Percentiles rank a stretch among this genome's conserved stretches.
Conservation (phyloP, 1,140 invertebrate genomes). For the Ooceraea biroi region DNA sequence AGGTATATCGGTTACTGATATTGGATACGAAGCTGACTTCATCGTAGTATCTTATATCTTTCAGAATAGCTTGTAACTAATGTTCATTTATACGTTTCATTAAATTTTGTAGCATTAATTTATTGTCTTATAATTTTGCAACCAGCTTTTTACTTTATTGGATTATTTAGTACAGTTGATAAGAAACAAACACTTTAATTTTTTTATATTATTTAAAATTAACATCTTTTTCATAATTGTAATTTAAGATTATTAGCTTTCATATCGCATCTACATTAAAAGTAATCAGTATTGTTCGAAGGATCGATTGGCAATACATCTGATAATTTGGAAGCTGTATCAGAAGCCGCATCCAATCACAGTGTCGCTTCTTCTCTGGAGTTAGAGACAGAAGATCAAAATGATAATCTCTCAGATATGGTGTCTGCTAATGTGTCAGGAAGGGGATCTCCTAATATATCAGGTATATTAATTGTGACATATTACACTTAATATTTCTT, state of each 20-base stretch:
- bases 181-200: not conserved
- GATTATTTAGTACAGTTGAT: not conserved
- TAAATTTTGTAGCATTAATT: not conserved
- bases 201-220: not conserved
- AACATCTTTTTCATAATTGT: not conserved
- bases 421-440: conserved; percentile 96
- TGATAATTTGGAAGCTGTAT: conserved; percentile 97
- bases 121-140: conserved; percentile 1
- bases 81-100: not conserved
- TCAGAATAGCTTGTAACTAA: not conserved
- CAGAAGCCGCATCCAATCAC: conserved; percentile 97
- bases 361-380: conserved; percentile 97
- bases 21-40: not conserved
- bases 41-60: not conserved
- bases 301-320: conserved; percentile 94
- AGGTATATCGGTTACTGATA: conserved; percentile 83
- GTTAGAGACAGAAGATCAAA: conserved; percentile 94
- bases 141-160: not conserved
- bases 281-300: conserved; percentile 82
- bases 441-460: conserved; percentile 95
- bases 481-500: conserved; percentile 14
- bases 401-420: conserved; percentile 98
- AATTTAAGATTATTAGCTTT: not conserved
- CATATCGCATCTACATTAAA: conserved; percentile 42
- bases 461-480: conserved; percentile 88